A percentile compares a stretch with the other conserved stretches of the same genome.
phyloP scores from a whole-genome alignment of 2,113 vertebrate species.

The Diphyllodes magnificus region DNA sequence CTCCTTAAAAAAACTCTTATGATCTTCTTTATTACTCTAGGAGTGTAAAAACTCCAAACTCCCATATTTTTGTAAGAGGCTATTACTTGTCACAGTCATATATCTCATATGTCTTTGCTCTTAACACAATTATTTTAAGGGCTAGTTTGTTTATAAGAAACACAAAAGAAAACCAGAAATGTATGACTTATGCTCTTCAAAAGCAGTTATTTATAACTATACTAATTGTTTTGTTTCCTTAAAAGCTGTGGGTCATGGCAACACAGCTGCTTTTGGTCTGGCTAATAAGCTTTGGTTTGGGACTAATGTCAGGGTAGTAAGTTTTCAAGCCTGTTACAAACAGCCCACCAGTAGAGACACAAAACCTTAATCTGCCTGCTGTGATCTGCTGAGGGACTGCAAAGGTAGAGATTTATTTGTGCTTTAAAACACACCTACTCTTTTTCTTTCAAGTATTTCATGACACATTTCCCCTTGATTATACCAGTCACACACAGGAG shows the following conservation, averaged over 20 bases:
- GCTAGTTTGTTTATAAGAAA: neutral
- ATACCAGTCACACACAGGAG: neutral
- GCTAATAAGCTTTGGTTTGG: neutral
- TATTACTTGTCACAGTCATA: neutral
- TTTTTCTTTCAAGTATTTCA: neutral
- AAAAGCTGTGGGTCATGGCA: neutral
- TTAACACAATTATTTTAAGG: neutral
- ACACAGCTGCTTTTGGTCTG: constrained; percentile 15
- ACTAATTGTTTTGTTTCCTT: constrained; percentile 12
- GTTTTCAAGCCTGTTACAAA: neutral
- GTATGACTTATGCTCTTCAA: neutral
- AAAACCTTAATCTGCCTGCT: neutral
- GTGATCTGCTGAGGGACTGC: neutral
- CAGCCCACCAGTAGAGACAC: neutral
- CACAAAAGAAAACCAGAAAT: constrained; percentile 20
- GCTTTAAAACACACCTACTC: neutral
- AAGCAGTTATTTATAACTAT: constrained; percentile 14
- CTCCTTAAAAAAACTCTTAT: neutral
- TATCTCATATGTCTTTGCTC: neutral
- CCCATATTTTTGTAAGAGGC: neutral
- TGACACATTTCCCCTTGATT: neutral
- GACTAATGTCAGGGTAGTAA: neutral
- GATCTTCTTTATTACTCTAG: neutral
- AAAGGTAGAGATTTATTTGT: neutral
- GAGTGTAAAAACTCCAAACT: neutral